These are phyloP conservation scores for Apostichopus californicus DNA, from an alignment of 35 echinoderm and acorn worm genomes.

Conservation along the genomic window DNA sequence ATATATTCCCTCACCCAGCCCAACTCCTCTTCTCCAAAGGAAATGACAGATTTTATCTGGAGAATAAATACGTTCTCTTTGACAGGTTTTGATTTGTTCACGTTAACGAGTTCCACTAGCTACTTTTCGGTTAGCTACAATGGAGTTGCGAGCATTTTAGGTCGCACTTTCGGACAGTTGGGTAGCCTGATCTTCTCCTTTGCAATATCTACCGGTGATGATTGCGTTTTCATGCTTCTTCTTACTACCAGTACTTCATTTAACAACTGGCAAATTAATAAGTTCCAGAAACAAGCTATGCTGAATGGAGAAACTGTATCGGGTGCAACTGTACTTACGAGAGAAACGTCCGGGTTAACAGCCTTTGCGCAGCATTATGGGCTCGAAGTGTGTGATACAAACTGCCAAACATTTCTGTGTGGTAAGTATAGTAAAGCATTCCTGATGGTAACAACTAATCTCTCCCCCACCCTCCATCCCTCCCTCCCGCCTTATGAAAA, in stretches of 20 bases:
- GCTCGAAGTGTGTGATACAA: not conserved
- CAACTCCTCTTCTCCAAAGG: too few species aligned
- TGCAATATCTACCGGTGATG: not conserved
- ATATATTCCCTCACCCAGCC: too few species aligned
- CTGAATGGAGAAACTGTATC: not conserved
- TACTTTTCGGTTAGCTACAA: not conserved
- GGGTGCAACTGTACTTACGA: not conserved
- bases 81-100: not conserved
- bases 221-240: not conserved
- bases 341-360: not conserved
- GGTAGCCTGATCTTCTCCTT: not conserved
- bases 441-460: too few species aligned
- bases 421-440: not conserved
- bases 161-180: not conserved
- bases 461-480: too few species aligned
- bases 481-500: too few species aligned
- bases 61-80: not conserved
- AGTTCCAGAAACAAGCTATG: not conserved
- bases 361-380: too few species aligned
- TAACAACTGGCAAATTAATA: not conserved
- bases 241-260: not conserved
- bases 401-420: not conserved
- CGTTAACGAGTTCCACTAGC: not conserved
- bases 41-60: too few species aligned
- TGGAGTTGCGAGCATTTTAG: not conserved